Evolutionary conservation across 92 coral and sea anemone species (phyloP), one percentile per base, ranked within the genome.

Genomic region (Bergia puertoricense): DNA sequence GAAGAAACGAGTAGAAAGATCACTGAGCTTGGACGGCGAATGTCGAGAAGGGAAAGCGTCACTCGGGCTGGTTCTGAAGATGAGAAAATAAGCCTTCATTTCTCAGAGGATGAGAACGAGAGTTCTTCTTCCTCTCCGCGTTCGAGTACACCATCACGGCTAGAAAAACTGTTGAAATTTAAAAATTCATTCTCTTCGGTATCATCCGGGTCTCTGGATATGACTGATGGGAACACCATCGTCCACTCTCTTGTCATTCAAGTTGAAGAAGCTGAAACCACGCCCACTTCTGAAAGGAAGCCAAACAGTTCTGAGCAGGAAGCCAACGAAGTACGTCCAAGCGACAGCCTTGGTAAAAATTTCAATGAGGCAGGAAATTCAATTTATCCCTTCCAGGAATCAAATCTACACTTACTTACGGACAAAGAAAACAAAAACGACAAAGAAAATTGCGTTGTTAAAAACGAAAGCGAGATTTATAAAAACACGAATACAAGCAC

Each of bases 21-120:
- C 46, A 45, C 67, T 16, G 88, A 89, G 20, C 46, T 40, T 2
- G 82, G 86, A 57, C 68, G 76, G 15, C 82, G 73, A 37, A 82
- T 81, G 50, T 65, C 92, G 3, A 84, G 67, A 69, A 68, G 10
- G 42, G 81, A 69, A 68, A 89, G 93, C 4, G 81, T 89, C n/a
- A 85, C 92, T 67, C 93, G 98, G 48, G 86, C 96, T 20, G 67
- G 91, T 74, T 93, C 96, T 13, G 98, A 92, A 79, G 95, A 93
- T 38, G 96, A 95, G 81, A 92, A 91, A 36, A 93, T 95, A 78
- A 95, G 95, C 69, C 88, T 95, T 78, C 94, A 95, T 66, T 92
- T 95, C 80, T 93, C 98, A 39, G 96, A 93, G 68, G 82, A 88
- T 43, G 98, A 95, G 43, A 90, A 62, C 82, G 89, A 91, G 50